phyloP scores from a whole-genome alignment of 2,888 invertebrate species.

The Drosophila falleni region DNA sequence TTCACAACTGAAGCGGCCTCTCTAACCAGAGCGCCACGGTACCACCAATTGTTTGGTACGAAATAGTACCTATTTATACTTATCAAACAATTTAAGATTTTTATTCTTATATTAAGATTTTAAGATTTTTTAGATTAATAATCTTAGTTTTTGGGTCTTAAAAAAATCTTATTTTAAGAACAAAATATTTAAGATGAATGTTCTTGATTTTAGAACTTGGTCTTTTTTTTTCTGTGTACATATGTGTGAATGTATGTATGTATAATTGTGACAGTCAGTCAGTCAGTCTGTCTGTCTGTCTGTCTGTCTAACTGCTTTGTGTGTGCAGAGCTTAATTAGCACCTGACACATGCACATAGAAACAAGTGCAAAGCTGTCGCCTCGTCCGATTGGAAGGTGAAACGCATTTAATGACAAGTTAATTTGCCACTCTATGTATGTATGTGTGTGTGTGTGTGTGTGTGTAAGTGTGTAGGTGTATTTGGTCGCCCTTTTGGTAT shows the following conservation, averaged over 20 bases:
- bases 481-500: slow-evolving; percentile 42
- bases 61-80: no score
- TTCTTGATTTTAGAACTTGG: no score
- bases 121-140: no score
- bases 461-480: slow-evolving; percentile 12
- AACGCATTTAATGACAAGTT: slow-evolving; percentile 73
- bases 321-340: slow-evolving; percentile 63
- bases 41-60: no score
- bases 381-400: slow-evolving; percentile 39
- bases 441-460: slow-evolving; percentile 14
- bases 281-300: slow-evolving; percentile 7
- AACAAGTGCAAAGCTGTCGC: slow-evolving; percentile 31
- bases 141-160: no score
- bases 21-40: no score
- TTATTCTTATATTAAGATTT: no score
- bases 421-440: slow-evolving; percentile 49
- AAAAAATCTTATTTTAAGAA: no score
- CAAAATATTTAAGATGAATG: no score
- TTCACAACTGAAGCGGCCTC: no score
- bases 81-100: no score
- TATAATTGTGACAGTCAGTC: background rate
- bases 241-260: background rate
- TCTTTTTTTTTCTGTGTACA: no score
- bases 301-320: slow-evolving; percentile 12
- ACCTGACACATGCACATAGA: slow-evolving; percentile 60